Conservation (phyloP, 2,888 invertebrate genomes). For the Volucella inanis region DNA sequence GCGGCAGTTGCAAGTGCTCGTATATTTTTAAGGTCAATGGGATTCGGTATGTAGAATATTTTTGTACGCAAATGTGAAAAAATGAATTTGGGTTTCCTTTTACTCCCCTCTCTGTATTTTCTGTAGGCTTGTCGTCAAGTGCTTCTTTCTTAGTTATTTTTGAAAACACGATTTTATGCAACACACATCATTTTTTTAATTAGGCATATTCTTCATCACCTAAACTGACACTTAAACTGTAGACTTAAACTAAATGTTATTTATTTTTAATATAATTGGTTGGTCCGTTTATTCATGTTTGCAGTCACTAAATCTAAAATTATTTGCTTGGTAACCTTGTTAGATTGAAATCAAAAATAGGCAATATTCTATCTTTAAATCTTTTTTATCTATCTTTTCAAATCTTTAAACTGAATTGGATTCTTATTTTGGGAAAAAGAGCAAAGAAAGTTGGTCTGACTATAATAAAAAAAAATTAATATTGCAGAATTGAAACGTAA, state of each 20-base stretch:
- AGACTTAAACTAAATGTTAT: too few species aligned
- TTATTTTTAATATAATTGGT: slow-evolving; percentile 26
- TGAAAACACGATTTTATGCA: slow-evolving; percentile 24
- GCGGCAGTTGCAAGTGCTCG: slow-evolving; percentile 50
- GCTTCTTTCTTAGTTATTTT: slow-evolving; percentile 49
- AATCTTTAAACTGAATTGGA: too few species aligned
- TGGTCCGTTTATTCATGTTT: neutral
- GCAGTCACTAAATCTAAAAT: neutral
- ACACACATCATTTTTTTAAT: slow-evolving; percentile 35
- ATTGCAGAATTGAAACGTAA: too few species aligned
- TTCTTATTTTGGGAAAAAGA: too few species aligned
- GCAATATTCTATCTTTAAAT: too few species aligned
- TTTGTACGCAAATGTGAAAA: slow-evolving; percentile 39
- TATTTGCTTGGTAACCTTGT: too few species aligned
- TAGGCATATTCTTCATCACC: slow-evolving; percentile 22
- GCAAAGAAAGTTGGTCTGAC: neutral
- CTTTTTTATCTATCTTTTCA: too few species aligned
- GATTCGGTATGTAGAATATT: slow-evolving; percentile 55
- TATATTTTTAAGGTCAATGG: slow-evolving; percentile 71
- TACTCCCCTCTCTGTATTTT: slow-evolving; percentile 39
- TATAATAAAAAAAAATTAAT: neutral
- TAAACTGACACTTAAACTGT: slow-evolving; percentile 22
- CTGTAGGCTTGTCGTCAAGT: slow-evolving; percentile 63
- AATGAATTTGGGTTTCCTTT: slow-evolving; percentile 68
- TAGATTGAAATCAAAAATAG: too few species aligned